phyloP scores from a whole-genome alignment of 2,113 vertebrate species.

The Chionomys nivalis region DNA sequence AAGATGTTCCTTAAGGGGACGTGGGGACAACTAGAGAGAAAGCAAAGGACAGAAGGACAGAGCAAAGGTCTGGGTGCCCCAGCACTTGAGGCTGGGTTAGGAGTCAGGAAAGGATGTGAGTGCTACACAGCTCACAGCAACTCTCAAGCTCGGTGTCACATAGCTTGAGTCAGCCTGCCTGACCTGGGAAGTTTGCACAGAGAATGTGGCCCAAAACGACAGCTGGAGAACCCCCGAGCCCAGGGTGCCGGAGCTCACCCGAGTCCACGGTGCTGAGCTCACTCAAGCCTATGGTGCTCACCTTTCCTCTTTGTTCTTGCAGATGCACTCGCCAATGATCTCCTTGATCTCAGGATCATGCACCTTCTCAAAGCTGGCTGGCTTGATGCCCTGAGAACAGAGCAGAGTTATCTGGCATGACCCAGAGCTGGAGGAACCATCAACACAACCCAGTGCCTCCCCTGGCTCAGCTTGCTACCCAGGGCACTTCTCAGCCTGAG shows the following conservation, averaged over 20 bases:
- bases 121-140: not conserved
- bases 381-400: conserved; percentile 94
- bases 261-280: conserved; percentile 71
- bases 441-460: no score
- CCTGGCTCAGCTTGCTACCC: not conserved
- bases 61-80: not conserved
- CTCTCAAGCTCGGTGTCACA: not conserved
- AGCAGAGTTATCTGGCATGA: not conserved
- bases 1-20: not conserved
- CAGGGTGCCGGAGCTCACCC: conserved; percentile 73
- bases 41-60: not conserved
- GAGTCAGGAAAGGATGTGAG: not conserved
- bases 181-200: not conserved
- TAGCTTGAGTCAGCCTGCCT: not conserved
- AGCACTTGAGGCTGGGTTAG: not conserved
- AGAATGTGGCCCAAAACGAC: not conserved
- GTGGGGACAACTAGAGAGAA: not conserved
- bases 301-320: conserved; percentile 96
- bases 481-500: not conserved
- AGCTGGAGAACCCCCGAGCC: not conserved
- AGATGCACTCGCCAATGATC: conserved; percentile 99
- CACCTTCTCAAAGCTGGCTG: conserved; percentile 97
- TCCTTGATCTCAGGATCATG: conserved; percentile 98
- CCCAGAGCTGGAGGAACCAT: not conserved
- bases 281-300: conserved; percentile 76